Percentiles rank a stretch among this genome's conserved stretches.
These are phyloP conservation scores for Serranus cabrilla DNA, from an alignment of 2,797 vertebrate genomes.

Conservation along the genomic window DNA sequence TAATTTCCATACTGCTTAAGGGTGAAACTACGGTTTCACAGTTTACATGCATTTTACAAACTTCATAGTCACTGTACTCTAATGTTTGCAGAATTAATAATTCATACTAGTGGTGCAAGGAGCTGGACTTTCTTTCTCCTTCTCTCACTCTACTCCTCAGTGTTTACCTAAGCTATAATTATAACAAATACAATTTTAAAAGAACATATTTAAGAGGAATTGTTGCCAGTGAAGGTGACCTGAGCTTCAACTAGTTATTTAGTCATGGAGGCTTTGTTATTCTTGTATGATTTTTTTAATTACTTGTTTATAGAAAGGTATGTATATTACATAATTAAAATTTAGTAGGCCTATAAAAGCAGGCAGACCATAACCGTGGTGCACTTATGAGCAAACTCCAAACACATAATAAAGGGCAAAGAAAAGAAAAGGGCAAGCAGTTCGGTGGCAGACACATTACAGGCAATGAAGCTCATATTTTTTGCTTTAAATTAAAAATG, in stretches of 20 bases:
- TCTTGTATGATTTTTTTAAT: neutral
- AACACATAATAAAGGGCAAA: constrained; percentile 8
- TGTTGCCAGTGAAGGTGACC: neutral
- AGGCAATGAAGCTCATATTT: constrained; percentile 11
- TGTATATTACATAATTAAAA: neutral
- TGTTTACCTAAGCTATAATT: neutral
- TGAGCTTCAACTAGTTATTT: neutral
- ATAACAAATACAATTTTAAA: too few species aligned
- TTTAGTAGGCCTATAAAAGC: neutral
- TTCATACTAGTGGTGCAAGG: neutral
- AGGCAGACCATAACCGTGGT: constrained; percentile 4
- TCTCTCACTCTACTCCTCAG: neutral
- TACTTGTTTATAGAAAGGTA: too few species aligned
- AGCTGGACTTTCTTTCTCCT: neutral
- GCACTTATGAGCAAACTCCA: constrained; percentile 10
- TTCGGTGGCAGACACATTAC: constrained; percentile 12
- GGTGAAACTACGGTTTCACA: neutral
- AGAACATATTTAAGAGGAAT: neutral
- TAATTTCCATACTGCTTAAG: neutral
- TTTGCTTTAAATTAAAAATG: constrained; percentile 27
- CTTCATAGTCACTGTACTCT: neutral
- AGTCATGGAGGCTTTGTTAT: neutral
- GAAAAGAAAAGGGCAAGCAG: constrained; percentile 2
- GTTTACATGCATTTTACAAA: constrained; percentile 25
- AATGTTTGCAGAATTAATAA: constrained; percentile 30